These are phyloP conservation scores for Hypocryptadius cinnamomeus DNA, from an alignment of 2,113 vertebrate genomes.

Conservation along the genomic window DNA sequence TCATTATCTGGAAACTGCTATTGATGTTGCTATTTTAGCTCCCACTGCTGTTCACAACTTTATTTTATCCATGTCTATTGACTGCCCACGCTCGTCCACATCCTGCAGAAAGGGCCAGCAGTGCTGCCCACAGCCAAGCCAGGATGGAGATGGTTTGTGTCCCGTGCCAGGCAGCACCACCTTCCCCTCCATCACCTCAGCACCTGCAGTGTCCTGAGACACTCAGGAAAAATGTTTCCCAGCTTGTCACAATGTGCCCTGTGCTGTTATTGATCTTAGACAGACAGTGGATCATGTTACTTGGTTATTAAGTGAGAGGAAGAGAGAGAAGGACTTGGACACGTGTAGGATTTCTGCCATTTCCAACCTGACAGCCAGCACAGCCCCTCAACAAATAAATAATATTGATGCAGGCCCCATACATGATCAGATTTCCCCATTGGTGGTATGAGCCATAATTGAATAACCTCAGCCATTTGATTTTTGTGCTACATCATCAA, in stretches of 20 bases:
- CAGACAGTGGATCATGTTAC: background rate
- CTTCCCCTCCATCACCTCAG: background rate
- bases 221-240: background rate
- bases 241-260: background rate
- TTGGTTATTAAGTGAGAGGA: background rate
- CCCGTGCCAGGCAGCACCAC: background rate
- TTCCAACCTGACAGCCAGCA: background rate
- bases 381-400: background rate
- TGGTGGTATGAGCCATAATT: background rate
- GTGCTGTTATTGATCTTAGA: background rate
- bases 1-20: constrained; percentile 50
- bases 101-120: background rate
- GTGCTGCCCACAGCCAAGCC: background rate
- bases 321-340: background rate
- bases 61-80: background rate
- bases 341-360: background rate
- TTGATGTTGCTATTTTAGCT: constrained; percentile 37
- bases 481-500: background rate
- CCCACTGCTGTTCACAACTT: constrained; percentile 24
- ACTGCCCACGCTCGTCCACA: background rate
- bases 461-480: background rate
- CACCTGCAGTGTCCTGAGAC: background rate
- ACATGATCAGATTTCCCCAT: background rate
- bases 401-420: background rate
- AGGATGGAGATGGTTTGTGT: background rate